Evolutionary conservation across 2,113 vertebrate species (phyloP).

Genomic region (Lycocorax pyrrhopterus): DNA sequence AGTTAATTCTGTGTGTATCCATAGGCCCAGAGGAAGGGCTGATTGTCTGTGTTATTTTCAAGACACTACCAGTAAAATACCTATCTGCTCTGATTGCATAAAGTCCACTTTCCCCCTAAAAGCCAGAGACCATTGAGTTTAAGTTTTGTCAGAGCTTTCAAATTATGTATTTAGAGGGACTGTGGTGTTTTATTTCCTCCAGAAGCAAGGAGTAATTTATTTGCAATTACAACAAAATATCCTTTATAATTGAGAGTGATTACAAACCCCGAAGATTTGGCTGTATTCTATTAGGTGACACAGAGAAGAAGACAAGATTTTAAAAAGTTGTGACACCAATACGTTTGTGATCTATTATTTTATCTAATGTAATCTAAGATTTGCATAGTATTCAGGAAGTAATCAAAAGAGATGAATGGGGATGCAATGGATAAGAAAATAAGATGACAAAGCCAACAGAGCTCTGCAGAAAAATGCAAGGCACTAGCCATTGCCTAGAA

Average conservation of each 20-base stretch:
- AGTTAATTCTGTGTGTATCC: not conserved
- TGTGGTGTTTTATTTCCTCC: not conserved
- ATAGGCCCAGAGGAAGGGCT: not conserved
- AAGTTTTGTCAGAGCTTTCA: not conserved
- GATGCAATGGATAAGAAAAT: not conserved
- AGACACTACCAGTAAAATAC: not conserved
- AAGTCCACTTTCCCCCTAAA: not conserved
- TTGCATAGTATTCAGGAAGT: not conserved
- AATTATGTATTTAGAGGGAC: rapidly evolving
- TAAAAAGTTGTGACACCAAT: not conserved
- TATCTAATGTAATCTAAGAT: not conserved
- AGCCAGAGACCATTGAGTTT: not conserved
- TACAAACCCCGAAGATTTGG: not conserved
- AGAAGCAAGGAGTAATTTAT: not conserved
- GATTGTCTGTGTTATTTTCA: not conserved
- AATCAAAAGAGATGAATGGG: not conserved
- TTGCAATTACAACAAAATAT: not conserved
- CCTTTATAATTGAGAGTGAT: not conserved
- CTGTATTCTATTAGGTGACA: not conserved
- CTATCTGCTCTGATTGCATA: not conserved
- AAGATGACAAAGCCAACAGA: not conserved
- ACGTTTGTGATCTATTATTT: not conserved
- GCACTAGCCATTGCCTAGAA: not conserved
- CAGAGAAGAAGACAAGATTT: not conserved
- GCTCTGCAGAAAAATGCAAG: not conserved